A percentile compares a stretch with the other conserved stretches of the same genome.
Conservation (phyloP, 1,140 invertebrate genomes). For the Teleopsis dalmanni region DNA sequence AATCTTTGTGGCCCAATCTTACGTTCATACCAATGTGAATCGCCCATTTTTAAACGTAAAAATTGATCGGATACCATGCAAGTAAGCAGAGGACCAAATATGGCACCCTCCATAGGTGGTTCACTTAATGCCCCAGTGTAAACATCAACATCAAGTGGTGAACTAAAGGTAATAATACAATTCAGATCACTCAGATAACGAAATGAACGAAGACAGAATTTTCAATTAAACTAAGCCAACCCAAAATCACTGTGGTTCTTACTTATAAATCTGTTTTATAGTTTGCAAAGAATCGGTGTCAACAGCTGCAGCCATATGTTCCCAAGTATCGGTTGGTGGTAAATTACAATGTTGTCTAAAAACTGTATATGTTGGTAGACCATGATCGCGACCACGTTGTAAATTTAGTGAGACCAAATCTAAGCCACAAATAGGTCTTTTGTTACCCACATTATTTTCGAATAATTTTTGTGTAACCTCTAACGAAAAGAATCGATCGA, state of each 20-base stretch:
- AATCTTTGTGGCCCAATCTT: conserved; percentile 59
- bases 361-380: conserved; percentile 68
- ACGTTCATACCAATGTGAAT: conserved; percentile 83
- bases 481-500: conserved; percentile 59
- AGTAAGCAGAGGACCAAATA: conserved; percentile 75
- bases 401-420: conserved; percentile 83
- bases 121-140: conserved; percentile 81
- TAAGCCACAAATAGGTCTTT: conserved; percentile 54
- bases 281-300: conserved; percentile 54
- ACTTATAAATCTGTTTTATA: conserved; percentile 60
- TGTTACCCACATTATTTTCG: conserved; percentile 45
- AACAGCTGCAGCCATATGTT: conserved; percentile 60
- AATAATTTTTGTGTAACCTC: conserved; percentile 62
- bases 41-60: conserved; percentile 65
- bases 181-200: conserved; percentile 1
- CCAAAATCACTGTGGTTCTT: conserved; percentile 17
- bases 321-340: conserved; percentile 58
- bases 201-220: conserved; percentile 2
- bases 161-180: conserved; percentile 40
- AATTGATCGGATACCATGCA: conserved; percentile 87
- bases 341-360: conserved; percentile 72
- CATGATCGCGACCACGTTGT: conserved; percentile 82
- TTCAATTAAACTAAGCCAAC: not conserved
- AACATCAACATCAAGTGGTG: conserved; percentile 77
- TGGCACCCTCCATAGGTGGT: conserved; percentile 54